Evolutionary conservation across 2,888 invertebrate species (phyloP), one percentile per base, ranked within the genome.

Genomic region (Lasioglossum vierecki): DNA sequence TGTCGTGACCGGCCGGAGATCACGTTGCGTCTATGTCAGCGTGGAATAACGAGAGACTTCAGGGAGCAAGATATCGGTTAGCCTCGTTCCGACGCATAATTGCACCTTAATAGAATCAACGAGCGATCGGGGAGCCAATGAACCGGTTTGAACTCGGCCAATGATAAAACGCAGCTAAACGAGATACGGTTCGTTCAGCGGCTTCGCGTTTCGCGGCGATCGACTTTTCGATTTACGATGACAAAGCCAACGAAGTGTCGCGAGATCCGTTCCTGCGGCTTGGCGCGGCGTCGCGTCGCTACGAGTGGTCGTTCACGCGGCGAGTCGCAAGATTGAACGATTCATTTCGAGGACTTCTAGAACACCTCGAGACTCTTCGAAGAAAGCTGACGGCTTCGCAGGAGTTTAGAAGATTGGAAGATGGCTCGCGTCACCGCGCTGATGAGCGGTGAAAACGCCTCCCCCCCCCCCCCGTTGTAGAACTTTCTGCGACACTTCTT

Each of bases 211-310:
- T 77, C 70, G 73, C 77, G 79, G 44, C 84, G 76, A 84, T 86
- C 88, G 88, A 85, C 83, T 88, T 83, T 83, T 81, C 89, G 83
- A 88, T 89, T 89, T 88, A 89, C 78, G 74, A 70, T 84, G 76
- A 79, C 79, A 73, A 84, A 68, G 9, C 71, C 57, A 39, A 53
- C 3, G 63, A n/a, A 44, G 41, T 9, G 44, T 53, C 26, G 74
- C 57, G 68, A 66, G 57, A 44, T 79, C 9, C 26, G 66, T 74
- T 77, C 26, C 11, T 70, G 41, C 49, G 75, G 46, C 57, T n/a
- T 30, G 75, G 46, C 57, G 57, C 13, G 13, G 13, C 60, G 57
- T 11, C n/a, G 57, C 60, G 11, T 13, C 57, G n/a, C 60, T 26
- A 26, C 41, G 76, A 66, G 63, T 44, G 57, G 15, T 66, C 74